These are phyloP conservation scores for Cherax destructor DNA, from an alignment of 1,140 invertebrate species.

Conservation along the genomic window DNA sequence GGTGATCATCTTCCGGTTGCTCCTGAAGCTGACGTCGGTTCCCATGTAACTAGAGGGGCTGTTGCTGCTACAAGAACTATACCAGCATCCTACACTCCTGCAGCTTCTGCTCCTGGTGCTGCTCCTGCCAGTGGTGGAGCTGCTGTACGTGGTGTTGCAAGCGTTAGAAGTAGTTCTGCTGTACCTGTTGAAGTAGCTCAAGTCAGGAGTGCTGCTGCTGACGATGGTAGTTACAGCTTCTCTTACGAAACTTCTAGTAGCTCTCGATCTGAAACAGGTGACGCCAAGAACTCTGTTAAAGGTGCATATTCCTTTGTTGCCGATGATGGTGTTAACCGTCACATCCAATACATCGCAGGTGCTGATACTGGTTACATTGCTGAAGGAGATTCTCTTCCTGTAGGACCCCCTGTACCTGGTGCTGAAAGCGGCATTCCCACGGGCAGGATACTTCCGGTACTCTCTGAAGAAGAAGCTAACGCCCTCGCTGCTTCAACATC, in stretches of 20 bases:
- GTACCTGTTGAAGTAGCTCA: background rate
- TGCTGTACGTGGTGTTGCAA: background rate
- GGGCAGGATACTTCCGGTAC: conserved; percentile 31
- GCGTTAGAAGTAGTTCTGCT: background rate
- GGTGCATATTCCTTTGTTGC: conserved; percentile 42
- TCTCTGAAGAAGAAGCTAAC: conserved; percentile 50
- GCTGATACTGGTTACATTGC: conserved; percentile 52
- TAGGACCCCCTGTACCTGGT: conserved; percentile 34
- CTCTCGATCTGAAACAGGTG: conserved; percentile 23
- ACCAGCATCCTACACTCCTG: background rate
- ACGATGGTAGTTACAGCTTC: conserved; percentile 57
- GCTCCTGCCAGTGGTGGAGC: background rate
- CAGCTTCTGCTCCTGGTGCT: background rate
- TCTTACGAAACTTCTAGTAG: conserved; percentile 30
- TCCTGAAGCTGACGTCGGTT: conserved; percentile 7
- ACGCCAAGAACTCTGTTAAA: conserved; percentile 23
- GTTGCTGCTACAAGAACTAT: background rate
- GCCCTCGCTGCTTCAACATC: conserved; percentile 10
- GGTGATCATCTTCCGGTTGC: conserved; percentile 57
- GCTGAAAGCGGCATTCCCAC: conserved; percentile 47
- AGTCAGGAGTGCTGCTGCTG: conserved; percentile 14
- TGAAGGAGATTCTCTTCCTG: conserved; percentile 33
- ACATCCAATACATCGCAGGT: conserved; percentile 30
- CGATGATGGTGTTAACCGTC: conserved; percentile 16
- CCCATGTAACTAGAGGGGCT: background rate